Base-by-base conservation (phyloP, 2,888 invertebrate genomes). In the Lithophane leautieri region DNA sequence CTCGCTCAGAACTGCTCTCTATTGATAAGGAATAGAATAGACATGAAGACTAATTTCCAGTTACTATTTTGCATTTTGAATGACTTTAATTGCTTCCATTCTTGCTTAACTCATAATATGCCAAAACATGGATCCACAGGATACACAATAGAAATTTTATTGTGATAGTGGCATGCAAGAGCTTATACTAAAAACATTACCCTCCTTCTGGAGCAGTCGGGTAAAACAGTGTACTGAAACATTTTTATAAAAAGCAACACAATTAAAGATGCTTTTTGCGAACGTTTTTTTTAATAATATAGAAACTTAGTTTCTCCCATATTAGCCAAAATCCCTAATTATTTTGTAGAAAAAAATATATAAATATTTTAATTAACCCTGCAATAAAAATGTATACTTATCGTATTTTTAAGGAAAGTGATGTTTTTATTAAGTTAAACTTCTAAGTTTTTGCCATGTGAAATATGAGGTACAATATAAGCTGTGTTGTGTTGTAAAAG, bases 1-100 rank as follows among this genome's bases (percentile, higher is more conserved):
- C 96, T 73, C 92, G 94, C 28, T 91, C 92, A 40, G 96, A 96
- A 87, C 89, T 96, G 28, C 81, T 96, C n/a, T 92, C 94, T 60
- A 93, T 96, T 62, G 96, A 96, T 73, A 94, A 94, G 73, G 93
- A 95, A 73, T 91, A 91, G 74, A 47, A 58, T 71, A 52, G 28
- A 42, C 2, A 16, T 50, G 34, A 22, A 2, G 28, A 60, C 4
- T 25, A 14, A 40, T 44, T 52, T 58, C 28, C 47, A 40, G 40
- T 52, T 52, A 56, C 60, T 19, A 19, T 44, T 71, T 66, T 22
- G n/a, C 44, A 70, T 60, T 75, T 56, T 56, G 7, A 11, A 19
- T 67, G n/a, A 52, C n/a, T 67, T 40, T 52, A 40, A 16, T 52
- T 52, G 52, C 52, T 67, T 67, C 52, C 67, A 67, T n/a, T 67